Conservation (phyloP, 2,113 vertebrate species). For the Notarius lentiginosus region DNA sequence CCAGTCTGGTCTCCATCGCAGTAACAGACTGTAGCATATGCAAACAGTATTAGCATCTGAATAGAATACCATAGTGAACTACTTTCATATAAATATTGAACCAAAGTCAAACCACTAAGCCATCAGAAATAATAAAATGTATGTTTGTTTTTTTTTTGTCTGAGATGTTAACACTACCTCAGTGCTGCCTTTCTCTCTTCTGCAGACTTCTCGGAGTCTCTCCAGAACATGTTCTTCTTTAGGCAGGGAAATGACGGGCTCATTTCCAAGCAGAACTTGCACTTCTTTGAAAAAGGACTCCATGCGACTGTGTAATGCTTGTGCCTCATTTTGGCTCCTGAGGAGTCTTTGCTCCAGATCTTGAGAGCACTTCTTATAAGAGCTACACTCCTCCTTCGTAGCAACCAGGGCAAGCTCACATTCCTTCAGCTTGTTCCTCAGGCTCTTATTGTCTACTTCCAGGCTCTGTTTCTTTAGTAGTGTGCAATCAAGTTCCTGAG, state of each 20-base stretch:
- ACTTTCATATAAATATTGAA: background rate
- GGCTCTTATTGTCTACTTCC: constrained; percentile 72
- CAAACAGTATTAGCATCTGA: background rate
- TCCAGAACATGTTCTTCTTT: constrained; percentile 73
- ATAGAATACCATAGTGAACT: background rate
- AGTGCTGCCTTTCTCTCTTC: constrained; percentile 63
- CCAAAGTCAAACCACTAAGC: background rate
- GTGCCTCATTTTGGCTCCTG: constrained; percentile 66
- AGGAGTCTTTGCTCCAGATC: constrained; percentile 72
- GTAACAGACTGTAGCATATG: constrained; percentile 55
- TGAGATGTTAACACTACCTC: constrained; percentile 37
- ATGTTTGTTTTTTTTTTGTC: background rate
- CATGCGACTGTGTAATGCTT: constrained; percentile 57
- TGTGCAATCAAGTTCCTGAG: constrained; percentile 77
- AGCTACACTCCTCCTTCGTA: constrained; percentile 68
- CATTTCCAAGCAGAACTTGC: constrained; percentile 61
- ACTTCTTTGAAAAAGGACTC: constrained; percentile 75
- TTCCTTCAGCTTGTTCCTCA: constrained; percentile 73
- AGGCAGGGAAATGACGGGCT: constrained; percentile 36
- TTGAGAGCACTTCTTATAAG: constrained; percentile 69
- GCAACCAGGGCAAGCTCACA: constrained; percentile 71
- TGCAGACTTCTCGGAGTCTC: constrained; percentile 68
- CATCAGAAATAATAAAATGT: background rate
- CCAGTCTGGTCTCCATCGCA: constrained; percentile 75
- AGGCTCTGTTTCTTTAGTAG: constrained; percentile 64